Evolutionary conservation across 2,888 invertebrate genomes (phyloP).

Genomic region (Cryptus viduatorius): DNA sequence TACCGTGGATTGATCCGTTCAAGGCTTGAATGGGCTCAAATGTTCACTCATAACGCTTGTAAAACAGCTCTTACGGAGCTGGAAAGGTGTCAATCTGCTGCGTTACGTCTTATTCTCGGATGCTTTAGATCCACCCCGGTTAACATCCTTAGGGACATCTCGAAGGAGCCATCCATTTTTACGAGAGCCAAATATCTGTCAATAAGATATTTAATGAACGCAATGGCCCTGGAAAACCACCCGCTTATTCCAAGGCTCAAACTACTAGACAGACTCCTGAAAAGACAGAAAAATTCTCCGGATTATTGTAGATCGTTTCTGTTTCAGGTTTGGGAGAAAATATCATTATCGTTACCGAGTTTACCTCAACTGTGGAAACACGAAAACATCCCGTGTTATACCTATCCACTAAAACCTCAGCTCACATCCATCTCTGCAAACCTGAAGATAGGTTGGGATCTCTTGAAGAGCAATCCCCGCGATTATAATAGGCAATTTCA

Average conservation of each 20-base stretch:
- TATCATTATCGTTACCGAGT: too few relatives aligned
- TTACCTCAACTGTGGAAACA: background rate
- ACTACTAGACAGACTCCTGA: background rate
- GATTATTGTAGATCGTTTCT: slow-evolving; percentile 2
- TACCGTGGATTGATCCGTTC: too few relatives aligned
- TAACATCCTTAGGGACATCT: slow-evolving; percentile 9
- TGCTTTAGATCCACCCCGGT: too few relatives aligned
- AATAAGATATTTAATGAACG: background rate
- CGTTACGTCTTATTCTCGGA: too few relatives aligned
- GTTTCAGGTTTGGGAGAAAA: background rate
- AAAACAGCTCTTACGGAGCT: too few relatives aligned
- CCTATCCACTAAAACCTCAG: background rate
- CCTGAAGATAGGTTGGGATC: background rate
- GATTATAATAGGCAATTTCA: background rate
- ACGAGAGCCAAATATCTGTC: background rate
- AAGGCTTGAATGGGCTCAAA: too few relatives aligned
- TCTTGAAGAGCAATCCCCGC: too few relatives aligned
- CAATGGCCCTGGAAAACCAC: background rate
- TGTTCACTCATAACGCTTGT: too few relatives aligned
- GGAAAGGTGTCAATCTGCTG: too few relatives aligned
- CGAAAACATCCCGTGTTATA: background rate
- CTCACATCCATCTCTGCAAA: background rate
- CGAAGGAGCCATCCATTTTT: background rate
- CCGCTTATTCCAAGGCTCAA: background rate
- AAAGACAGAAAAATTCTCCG: background rate